phyloP scores from a whole-genome alignment of 1,140 invertebrate species.

The Heliconius hewitsoni region DNA sequence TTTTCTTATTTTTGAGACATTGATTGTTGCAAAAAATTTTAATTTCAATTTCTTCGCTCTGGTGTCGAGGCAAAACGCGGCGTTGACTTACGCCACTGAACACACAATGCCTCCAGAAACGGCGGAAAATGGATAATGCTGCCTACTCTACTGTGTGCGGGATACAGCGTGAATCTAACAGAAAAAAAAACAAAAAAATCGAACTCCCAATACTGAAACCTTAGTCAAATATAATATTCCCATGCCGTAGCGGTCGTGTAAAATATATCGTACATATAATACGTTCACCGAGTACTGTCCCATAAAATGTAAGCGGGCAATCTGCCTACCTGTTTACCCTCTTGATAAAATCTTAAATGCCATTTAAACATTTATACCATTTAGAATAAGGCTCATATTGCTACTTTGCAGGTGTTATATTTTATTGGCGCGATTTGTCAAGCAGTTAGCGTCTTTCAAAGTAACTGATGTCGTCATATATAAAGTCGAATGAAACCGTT shows the following conservation, averaged over 20 bases:
- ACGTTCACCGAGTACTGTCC: constrained; percentile 20
- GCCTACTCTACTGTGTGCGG: no score
- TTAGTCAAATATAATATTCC: background rate
- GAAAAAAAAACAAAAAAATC: background rate
- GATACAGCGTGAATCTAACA: no score
- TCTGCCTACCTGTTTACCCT: constrained; percentile 24
- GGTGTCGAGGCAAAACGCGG: no score
- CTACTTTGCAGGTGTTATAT: constrained; percentile 2
- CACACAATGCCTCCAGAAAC: no score
- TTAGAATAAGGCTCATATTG: constrained; percentile 14
- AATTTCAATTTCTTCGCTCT: no score
- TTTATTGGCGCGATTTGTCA: constrained; percentile 25
- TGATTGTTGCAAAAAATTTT: no score
- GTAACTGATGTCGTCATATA: constrained; percentile 26
- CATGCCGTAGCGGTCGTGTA: background rate
- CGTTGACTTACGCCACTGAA: no score
- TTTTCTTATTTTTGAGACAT: no score
- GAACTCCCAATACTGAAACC: background rate
- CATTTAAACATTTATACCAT: constrained; percentile 5
- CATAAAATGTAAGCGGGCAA: constrained; percentile 30
- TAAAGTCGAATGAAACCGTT: constrained; percentile 12
- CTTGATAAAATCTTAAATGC: constrained; percentile 2
- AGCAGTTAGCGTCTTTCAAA: constrained; percentile 27
- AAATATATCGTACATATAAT: constrained; percentile 6
- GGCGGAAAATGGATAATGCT: no score